Evolutionary conservation across 2,113 vertebrate species (phyloP), one percentile per base, ranked within the genome.

Genomic region (Pardalotus punctatus): DNA sequence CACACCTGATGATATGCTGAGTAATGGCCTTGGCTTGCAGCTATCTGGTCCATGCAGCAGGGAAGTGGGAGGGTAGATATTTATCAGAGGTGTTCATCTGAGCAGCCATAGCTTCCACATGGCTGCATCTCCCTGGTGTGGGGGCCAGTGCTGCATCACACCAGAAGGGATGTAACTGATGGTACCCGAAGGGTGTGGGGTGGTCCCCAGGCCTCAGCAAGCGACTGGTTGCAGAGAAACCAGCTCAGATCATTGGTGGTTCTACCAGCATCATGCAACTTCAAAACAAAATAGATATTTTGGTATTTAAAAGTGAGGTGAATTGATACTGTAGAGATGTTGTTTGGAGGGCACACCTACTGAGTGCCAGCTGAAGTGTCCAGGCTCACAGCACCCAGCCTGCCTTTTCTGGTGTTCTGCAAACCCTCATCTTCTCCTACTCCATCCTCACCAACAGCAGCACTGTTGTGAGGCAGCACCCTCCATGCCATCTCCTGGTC

Each of bases 1-100:
- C 82, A 93, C 94, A 97, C 96, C 97, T 97, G 96, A 96, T 93
- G 96, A 93, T 95, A 84, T 4, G 3, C 84, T 96, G 92, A 89
- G 66, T 87, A 94, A 94, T 38, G 89, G 74, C 90, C 86, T 96
- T 97, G 97, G 95, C 89, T 94, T 80, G 76, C 81, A 93, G 90
- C 87, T 97, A 93, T 96, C 93, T 94, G 65, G 94, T 90, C 83
- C 36, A 19, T 81, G 79, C 90, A 94, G 73, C 57, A 90, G 85
- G 88, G 91, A 94, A 93, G 76, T 35, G 42, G 87, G 87, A 96
- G 77, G 61, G 60, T 71, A 74, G 42, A 22, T 71, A 38, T 82
- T 91, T 94, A 85, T 96, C 76, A 72, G 73, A 88, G 72, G 64
- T 24, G 2, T 82, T 94, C 54, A 61, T 56, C 50, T 36, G 67